These are phyloP conservation scores for Thumatha senex DNA, from an alignment of 2,888 invertebrate genomes.

Conservation along the genomic window DNA sequence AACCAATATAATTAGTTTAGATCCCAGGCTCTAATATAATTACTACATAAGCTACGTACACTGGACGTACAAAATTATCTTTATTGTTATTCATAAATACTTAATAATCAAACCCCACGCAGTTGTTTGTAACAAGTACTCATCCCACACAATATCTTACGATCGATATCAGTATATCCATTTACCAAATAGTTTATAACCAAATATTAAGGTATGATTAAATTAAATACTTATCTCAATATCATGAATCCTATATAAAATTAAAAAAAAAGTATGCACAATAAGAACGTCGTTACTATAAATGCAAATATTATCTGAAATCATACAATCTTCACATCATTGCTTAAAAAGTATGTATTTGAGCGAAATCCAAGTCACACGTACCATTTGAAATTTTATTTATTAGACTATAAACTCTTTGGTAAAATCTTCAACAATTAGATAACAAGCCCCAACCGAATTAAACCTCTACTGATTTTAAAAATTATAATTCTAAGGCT, in stretches of 20 bases:
- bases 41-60: too few species aligned
- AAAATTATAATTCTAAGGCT: too few species aligned
- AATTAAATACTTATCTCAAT: slow-evolving; percentile 5
- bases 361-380: slow-evolving; percentile 7
- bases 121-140: neutral
- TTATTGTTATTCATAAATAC: too few species aligned
- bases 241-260: slow-evolving; percentile 14
- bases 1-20: too few species aligned
- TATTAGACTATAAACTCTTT: too few species aligned
- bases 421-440: too few species aligned
- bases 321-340: slow-evolving; percentile 43
- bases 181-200: neutral
- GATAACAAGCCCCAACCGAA: too few species aligned
- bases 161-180: neutral
- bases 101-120: too few species aligned
- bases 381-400: neutral
- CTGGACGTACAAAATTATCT: too few species aligned
- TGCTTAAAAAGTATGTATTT: slow-evolving; percentile 26
- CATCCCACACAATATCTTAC: neutral
- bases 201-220: neutral
- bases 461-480: too few species aligned
- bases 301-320: slow-evolving; percentile 34
- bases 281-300: slow-evolving; percentile 22
- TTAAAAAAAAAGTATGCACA: slow-evolving; percentile 26
- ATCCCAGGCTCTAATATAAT: too few species aligned